Percentiles rank a stretch among this genome's conserved stretches.
Conservation (phyloP, 2,888 invertebrate species). For the Hylaea fasciaria region DNA sequence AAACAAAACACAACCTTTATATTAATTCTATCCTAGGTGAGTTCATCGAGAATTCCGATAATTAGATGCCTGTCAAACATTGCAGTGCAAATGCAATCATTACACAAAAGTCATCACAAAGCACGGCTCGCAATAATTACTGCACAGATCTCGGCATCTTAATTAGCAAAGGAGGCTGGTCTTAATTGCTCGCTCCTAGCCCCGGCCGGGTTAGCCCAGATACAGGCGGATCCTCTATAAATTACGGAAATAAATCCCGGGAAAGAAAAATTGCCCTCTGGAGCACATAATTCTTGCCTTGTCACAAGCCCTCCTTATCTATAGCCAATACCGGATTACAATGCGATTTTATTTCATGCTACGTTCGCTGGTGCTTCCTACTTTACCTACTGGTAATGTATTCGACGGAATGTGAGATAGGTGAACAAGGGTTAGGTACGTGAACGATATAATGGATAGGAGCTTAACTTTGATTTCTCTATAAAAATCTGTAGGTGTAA, state of each 20-base stretch:
- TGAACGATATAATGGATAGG: constrained; percentile 14
- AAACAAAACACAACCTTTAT: no score
- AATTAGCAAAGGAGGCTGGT: constrained; percentile 68
- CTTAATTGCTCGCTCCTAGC: constrained; percentile 74
- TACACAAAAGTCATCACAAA: background rate
- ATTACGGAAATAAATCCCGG: constrained; percentile 84
- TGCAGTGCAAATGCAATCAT: no score
- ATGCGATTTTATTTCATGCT: constrained; percentile 83
- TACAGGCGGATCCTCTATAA: constrained; percentile 84
- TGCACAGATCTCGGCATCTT: constrained; percentile 51
- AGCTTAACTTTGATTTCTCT: constrained; percentile 16
- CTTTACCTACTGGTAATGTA: constrained; percentile 38
- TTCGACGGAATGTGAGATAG: constrained; percentile 22
- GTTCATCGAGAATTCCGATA: no score
- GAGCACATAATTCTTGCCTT: constrained; percentile 86
- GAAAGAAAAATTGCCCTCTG: constrained; percentile 85
- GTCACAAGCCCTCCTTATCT: constrained; percentile 85
- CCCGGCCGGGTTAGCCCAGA: constrained; percentile 81
- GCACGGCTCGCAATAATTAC: constrained; percentile 23
- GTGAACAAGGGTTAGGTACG: constrained; percentile 21
- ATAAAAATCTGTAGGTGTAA: background rate
- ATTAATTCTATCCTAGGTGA: no score
- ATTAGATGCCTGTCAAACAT: no score
- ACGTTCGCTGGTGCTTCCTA: constrained; percentile 64
- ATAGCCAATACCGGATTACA: constrained; percentile 85